A percentile compares a stretch with the other conserved stretches of the same genome.
Conservation (phyloP, 2,888 invertebrate species). For the Heliconius aoede region DNA sequence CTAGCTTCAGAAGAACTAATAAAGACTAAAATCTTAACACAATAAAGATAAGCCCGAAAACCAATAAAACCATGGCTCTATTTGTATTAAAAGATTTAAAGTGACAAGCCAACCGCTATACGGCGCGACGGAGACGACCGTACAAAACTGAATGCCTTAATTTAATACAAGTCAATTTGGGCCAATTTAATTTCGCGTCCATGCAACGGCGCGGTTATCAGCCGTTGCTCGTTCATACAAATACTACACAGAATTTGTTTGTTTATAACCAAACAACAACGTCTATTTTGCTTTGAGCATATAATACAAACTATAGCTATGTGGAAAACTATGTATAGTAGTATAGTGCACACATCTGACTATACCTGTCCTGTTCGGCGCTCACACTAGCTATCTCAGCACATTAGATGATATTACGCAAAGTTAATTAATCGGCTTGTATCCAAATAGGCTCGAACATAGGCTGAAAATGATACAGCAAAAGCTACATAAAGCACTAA, state of each 20-base stretch:
- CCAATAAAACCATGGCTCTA: conserved; percentile 26
- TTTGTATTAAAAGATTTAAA: conserved; percentile 43
- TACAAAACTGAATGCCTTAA: conserved; percentile 79
- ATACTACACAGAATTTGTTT: conserved; percentile 45
- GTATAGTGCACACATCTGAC: conserved; percentile 26
- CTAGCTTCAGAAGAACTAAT: not conserved
- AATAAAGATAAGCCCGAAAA: conserved; percentile 23
- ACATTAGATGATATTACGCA: conserved; percentile 38
- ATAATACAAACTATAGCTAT: conserved; percentile 37
- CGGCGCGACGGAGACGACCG: conserved; percentile 67
- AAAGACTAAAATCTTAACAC: conserved; percentile 11
- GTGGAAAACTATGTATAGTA: conserved; percentile 42
- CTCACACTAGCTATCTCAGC: conserved; percentile 30
- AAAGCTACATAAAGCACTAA: no score
- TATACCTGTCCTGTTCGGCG: conserved; percentile 42
- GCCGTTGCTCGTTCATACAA: conserved; percentile 45
- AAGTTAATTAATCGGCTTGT: conserved; percentile 45
- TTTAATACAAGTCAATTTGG: conserved; percentile 81
- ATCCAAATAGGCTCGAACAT: conserved; percentile 28
- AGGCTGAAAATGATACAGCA: conserved; percentile 29
- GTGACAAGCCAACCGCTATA: conserved; percentile 53
- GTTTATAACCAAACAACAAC: conserved; percentile 41
- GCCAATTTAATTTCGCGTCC: conserved; percentile 78
- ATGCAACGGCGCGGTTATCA: conserved; percentile 61
- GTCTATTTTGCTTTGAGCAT: conserved; percentile 43